Base-by-base conservation (phyloP, 53 echinoderm and acorn worm genomes). In the Mesocentrotus franciscanus region DNA sequence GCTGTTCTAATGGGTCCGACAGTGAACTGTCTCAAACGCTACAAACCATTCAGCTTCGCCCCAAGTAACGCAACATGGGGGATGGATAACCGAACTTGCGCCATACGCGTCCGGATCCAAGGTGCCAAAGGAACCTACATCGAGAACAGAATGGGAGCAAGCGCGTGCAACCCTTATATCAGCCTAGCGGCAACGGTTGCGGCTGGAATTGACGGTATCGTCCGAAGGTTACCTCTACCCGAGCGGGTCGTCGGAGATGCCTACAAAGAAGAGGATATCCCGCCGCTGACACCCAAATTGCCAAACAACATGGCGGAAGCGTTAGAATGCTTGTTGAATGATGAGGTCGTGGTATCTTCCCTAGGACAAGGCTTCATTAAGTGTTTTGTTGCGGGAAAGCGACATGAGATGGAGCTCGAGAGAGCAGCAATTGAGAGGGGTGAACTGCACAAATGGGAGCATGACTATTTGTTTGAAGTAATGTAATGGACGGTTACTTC, bases 61-160 rank as follows among this genome's bases (percentile, higher is more conserved):
- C 96, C 96, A 30, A 81, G 71, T n/a, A 95, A 95, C 39, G 95
- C 66, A 22, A 85, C 96, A 0, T 96, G 96, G 96, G 96, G 95
- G 13, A 68, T 84, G 55, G 96, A 95, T 56, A 96, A 96, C 60
- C 92, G 96, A 24, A 94, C 96, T 0, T 95, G 96, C 78, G 81
- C 95, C 68, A 18, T 96, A 33, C 94, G 95, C 42, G 95, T 91
- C 35, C 92, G 89, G 87, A 33, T 96, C 36, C 70, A 93, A 42
- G 97, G 97, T 6, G 97, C 96, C 27, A 91, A 42, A 24, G 97
- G 97, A 32, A 97, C 97, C 4, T 97, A 97, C 85, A 59, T 97
- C 60, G 97, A 97, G 89, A 96, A 97, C 81, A 92, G 97, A 24
- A 96, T 97, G 93, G 97, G 97, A 61, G 97, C 96, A 13, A 95